These are phyloP conservation scores for Bombus vancouverensis DNA, from an alignment of 1,140 invertebrate species.

Conservation along the genomic window DNA sequence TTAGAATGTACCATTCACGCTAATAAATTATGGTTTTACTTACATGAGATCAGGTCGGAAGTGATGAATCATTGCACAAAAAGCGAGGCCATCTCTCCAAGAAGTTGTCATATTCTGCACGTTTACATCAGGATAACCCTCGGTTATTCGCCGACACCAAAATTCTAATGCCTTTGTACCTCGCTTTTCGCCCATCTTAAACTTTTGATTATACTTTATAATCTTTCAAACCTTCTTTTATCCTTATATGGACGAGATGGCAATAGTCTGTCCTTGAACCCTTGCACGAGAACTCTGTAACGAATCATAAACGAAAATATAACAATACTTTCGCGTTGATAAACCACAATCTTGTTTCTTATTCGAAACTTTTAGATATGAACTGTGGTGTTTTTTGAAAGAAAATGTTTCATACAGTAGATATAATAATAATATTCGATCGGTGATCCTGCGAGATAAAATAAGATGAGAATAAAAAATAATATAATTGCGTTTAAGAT, in stretches of 20 bases:
- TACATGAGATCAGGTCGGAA: slow-evolving; percentile 98
- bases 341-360: background rate
- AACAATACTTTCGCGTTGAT: background rate
- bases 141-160: slow-evolving; percentile 94
- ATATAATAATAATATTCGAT: background rate
- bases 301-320: background rate
- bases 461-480: background rate
- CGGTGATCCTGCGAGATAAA: background rate
- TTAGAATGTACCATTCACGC: background rate
- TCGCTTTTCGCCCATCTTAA: slow-evolving; percentile 89
- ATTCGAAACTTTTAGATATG: background rate
- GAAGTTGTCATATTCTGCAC: slow-evolving; percentile 96
- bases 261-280: background rate
- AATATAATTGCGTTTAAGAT: background rate
- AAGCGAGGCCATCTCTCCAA: slow-evolving; percentile 96
- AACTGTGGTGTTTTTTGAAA: background rate
- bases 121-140: slow-evolving; percentile 93
- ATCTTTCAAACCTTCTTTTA: background rate
- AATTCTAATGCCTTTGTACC: slow-evolving; percentile 93
- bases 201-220: background rate
- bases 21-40: slow-evolving; percentile 82
- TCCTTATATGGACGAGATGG: background rate
- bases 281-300: background rate
- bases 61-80: slow-evolving; percentile 98
- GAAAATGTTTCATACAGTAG: background rate